These are phyloP conservation scores for Ceraclea dissimilis DNA, from an alignment of 2,888 invertebrate genomes.

Conservation along the genomic window DNA sequence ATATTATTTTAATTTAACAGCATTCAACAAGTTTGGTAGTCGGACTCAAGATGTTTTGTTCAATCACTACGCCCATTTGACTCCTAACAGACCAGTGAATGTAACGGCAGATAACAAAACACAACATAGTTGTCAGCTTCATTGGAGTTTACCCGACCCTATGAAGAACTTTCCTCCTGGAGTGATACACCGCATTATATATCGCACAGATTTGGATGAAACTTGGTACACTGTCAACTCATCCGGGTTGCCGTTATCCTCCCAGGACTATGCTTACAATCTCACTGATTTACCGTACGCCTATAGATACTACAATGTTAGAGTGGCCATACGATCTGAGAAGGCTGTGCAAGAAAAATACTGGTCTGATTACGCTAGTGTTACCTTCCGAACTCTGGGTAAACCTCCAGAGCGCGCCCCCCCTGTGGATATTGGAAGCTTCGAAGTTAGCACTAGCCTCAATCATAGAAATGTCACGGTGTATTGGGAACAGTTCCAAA, in stretches of 20 bases:
- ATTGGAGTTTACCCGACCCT: constrained; percentile 42
- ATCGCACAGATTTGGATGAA: constrained; percentile 43
- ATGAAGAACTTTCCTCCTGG: constrained; percentile 46
- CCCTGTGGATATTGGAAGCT: constrained; percentile 63
- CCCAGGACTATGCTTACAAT: constrained; percentile 36
- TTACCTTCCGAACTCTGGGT: constrained; percentile 54
- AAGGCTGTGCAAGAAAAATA: constrained; percentile 40
- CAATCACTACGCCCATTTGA: constrained; percentile 46
- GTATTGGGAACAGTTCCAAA: constrained; percentile 72
- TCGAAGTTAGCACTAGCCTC: constrained; percentile 52
- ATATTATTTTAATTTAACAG: constrained; percentile 46
- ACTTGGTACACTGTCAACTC: constrained; percentile 42
- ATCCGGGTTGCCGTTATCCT: constrained; percentile 33
- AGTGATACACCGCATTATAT: constrained; percentile 43
- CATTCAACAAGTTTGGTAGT: constrained; percentile 50
- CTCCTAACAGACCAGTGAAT: constrained; percentile 24
- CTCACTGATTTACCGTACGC: constrained; percentile 56
- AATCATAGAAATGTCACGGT: constrained; percentile 56
- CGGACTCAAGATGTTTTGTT: constrained; percentile 35
- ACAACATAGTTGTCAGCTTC: constrained; percentile 31
- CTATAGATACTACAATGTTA: constrained; percentile 62
- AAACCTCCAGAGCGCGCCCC: constrained; percentile 60
- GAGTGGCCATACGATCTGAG: constrained; percentile 58
- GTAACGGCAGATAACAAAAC: constrained; percentile 11
- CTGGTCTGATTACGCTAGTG: constrained; percentile 63